These are phyloP conservation scores for Sympetrum striolatum DNA, from an alignment of 2,888 invertebrate genomes.

Conservation along the genomic window DNA sequence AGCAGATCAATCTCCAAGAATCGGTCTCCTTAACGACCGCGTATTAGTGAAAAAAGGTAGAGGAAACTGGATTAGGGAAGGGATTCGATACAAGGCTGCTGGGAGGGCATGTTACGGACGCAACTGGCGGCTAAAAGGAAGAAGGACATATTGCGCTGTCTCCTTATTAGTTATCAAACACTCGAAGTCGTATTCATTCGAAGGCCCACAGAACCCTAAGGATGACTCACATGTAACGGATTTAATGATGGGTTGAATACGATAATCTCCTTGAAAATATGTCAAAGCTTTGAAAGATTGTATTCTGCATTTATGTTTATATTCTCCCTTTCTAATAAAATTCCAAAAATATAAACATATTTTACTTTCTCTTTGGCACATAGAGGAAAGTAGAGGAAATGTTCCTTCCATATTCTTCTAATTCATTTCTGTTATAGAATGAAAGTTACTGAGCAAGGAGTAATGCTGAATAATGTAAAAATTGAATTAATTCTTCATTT, in stretches of 20 bases:
- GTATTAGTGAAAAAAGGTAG: background rate
- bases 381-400: no score
- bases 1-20: constrained; percentile 28
- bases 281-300: background rate
- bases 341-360: no score
- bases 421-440: no score
- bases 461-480: no score
- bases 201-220: no score
- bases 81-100: constrained; percentile 13
- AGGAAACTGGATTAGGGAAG: constrained; percentile 30
- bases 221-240: no score
- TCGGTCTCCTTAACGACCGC: constrained; percentile 34
- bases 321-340: background rate
- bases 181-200: no score
- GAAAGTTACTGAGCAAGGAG: no score
- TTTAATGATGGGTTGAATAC: background rate
- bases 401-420: no score
- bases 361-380: no score
- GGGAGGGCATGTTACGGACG: background rate
- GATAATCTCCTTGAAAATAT: background rate
- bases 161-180: background rate
- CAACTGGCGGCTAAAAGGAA: constrained; percentile 1
- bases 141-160: background rate
- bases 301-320: background rate
- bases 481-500: no score